These are phyloP conservation scores for Tachina lurida DNA, from an alignment of 2,888 invertebrate genomes.

Conservation along the genomic window DNA sequence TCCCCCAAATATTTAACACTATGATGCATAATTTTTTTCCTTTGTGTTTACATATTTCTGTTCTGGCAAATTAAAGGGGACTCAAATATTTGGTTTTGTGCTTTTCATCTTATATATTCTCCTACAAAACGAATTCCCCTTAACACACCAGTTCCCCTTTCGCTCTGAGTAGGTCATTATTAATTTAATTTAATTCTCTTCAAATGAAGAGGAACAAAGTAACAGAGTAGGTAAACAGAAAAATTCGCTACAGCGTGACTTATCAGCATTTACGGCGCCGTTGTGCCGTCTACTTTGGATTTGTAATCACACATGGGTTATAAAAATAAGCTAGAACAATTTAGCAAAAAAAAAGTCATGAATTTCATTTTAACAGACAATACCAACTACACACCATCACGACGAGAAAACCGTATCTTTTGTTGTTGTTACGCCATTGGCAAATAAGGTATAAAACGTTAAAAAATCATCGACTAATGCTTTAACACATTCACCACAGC, in stretches of 20 bases:
- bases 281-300: constrained; percentile 72
- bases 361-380: constrained; percentile 45
- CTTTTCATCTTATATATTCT: not conserved
- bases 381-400: constrained; percentile 38
- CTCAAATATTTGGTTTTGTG: not conserved
- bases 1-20: constrained; percentile 18
- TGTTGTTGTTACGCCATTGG: constrained; percentile 7
- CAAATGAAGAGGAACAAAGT: constrained; percentile 32
- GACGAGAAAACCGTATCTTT: constrained; percentile 17
- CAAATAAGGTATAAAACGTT: constrained; percentile 16
- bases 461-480: constrained; percentile 23
- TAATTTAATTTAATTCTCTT: constrained; percentile 41
- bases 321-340: constrained; percentile 58
- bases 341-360: constrained; percentile 35
- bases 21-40: constrained; percentile 1
- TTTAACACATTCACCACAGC: too few relatives aligned
- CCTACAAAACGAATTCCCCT: constrained; percentile 11
- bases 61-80: constrained; percentile 21
- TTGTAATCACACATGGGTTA: constrained; percentile 69
- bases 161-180: not conserved
- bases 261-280: constrained; percentile 73
- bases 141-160: not conserved
- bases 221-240: constrained; percentile 42
- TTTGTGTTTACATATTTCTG: constrained; percentile 6
- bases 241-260: constrained; percentile 69